phyloP scores from a whole-genome alignment of 2,113 vertebrate species.

The Pelvicachromis taeniatus region DNA sequence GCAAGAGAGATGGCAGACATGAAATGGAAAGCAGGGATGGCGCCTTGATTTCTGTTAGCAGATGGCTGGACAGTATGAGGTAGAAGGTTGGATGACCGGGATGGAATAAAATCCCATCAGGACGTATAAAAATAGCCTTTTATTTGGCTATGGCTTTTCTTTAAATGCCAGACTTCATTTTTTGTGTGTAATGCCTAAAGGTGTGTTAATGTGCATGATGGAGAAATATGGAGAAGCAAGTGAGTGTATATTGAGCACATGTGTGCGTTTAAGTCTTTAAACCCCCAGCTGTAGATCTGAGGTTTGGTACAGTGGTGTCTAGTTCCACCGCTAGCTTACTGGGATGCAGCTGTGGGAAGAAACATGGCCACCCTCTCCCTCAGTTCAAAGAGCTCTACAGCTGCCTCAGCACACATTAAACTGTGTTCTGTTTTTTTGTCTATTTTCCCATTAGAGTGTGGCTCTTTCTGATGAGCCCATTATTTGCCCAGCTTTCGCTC shows the following conservation, averaged over 20 bases:
- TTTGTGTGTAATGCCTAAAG: background rate
- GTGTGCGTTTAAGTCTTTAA: background rate
- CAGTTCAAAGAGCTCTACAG: background rate
- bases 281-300: slow-evolving; percentile 40
- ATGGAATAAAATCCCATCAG: slow-evolving; percentile 31
- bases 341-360: slow-evolving; percentile 27
- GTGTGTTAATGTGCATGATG: background rate
- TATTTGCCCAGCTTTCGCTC: background rate
- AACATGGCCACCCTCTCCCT: background rate
- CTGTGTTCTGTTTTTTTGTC: background rate
- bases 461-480: background rate
- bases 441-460: background rate
- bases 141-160: slow-evolving; percentile 34
- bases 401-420: background rate
- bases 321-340: background rate
- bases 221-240: background rate
- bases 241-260: background rate
- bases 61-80: slow-evolving; percentile 57
- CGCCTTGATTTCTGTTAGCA: slow-evolving; percentile 20
- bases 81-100: slow-evolving; percentile 41
- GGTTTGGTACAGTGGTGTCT: slow-evolving; percentile 23
- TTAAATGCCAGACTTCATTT: slow-evolving; percentile 21
- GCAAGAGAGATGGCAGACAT: background rate
- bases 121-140: slow-evolving; percentile 49
- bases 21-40: background rate